Percentiles rank a stretch among this genome's conserved stretches.
These are phyloP conservation scores for Colossoma macropomum DNA, from an alignment of 2,113 vertebrate genomes.

Conservation along the genomic window DNA sequence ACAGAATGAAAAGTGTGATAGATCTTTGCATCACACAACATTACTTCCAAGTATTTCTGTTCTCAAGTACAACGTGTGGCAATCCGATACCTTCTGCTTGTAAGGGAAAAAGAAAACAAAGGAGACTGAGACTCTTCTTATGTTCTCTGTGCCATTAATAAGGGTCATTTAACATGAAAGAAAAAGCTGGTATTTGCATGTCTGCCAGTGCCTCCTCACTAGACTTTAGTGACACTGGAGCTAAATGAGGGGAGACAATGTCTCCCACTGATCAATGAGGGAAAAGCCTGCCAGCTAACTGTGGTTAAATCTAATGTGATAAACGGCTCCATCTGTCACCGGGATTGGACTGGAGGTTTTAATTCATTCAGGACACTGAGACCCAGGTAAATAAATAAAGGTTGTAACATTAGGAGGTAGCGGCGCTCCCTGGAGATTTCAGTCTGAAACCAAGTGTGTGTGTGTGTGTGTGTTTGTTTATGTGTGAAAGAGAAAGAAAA, in stretches of 20 bases:
- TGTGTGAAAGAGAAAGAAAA: neutral
- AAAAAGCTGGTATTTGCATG: conserved; percentile 30
- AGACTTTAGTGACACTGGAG: conserved; percentile 49
- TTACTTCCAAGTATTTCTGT: neutral
- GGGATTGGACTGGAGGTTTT: conserved; percentile 58
- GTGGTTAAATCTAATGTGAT: conserved; percentile 71
- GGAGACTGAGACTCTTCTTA: conserved; percentile 10
- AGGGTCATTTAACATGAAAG: conserved; percentile 52
- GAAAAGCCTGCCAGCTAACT: conserved; percentile 60
- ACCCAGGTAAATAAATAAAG: conserved; percentile 63
- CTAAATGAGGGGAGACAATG: conserved; percentile 64
- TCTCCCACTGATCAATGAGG: conserved; percentile 65
- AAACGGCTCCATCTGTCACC: conserved; percentile 66
- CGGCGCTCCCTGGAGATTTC: conserved; percentile 43
- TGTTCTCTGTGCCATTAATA: conserved; percentile 48
- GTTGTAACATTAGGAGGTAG: conserved; percentile 57
- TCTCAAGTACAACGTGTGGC: neutral
- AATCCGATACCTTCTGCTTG: neutral
- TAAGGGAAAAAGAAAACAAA: neutral
- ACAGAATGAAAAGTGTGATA: neutral
- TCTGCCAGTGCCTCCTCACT: conserved; percentile 33
- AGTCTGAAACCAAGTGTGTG: conserved; percentile 15
- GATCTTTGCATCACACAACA: neutral
- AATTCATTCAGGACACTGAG: conserved; percentile 63
- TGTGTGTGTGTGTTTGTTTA: conserved; percentile 8